A percentile compares a stretch with the other conserved stretches of the same genome.
These are phyloP conservation scores for Lingula anatina DNA, from an alignment of 2,888 invertebrate genomes.

Conservation along the genomic window DNA sequence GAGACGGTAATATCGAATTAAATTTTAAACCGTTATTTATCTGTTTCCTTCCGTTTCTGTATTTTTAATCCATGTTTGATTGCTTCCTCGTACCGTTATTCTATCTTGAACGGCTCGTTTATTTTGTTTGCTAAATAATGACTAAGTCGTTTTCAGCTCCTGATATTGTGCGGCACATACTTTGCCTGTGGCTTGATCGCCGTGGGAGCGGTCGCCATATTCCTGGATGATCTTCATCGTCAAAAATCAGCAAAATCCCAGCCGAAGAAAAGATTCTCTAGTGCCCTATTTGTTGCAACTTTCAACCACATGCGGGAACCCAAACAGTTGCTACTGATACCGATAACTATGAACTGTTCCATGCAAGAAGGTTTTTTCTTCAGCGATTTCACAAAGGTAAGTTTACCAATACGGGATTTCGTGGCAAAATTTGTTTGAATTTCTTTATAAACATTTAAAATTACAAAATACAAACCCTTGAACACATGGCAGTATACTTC, in stretches of 20 bases:
- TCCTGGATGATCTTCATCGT: slow-evolving; percentile 64
- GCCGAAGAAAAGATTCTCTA: slow-evolving; percentile 18
- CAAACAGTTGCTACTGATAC: slow-evolving; percentile 86
- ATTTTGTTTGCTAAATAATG: too few species aligned
- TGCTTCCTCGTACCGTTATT: too few species aligned
- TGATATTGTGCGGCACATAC: slow-evolving; percentile 83
- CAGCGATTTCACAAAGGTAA: slow-evolving; percentile 60
- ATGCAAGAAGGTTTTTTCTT: slow-evolving; percentile 96
- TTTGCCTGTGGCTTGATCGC: slow-evolving; percentile 80
- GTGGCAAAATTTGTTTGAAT: too few species aligned
- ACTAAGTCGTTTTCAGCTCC: slow-evolving; percentile 63
- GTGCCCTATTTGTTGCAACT: slow-evolving; percentile 58
- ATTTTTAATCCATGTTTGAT: too few species aligned
- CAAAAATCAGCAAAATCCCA: slow-evolving; percentile 27
- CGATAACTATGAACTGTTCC: slow-evolving; percentile 93
- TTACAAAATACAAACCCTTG: too few species aligned
- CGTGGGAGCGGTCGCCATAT: slow-evolving; percentile 76
- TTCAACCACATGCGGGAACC: slow-evolving; percentile 81
- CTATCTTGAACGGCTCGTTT: too few species aligned
- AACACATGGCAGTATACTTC: too few species aligned
- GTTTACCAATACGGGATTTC: too few species aligned
- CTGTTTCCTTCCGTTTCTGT: too few species aligned
- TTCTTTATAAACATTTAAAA: too few species aligned
- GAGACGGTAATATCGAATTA: too few species aligned
- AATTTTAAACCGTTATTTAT: too few species aligned